Evolutionary conservation across 2,113 vertebrate genomes (phyloP), one percentile per base, ranked within the genome.

Genomic region (Natator depressus): DNA sequence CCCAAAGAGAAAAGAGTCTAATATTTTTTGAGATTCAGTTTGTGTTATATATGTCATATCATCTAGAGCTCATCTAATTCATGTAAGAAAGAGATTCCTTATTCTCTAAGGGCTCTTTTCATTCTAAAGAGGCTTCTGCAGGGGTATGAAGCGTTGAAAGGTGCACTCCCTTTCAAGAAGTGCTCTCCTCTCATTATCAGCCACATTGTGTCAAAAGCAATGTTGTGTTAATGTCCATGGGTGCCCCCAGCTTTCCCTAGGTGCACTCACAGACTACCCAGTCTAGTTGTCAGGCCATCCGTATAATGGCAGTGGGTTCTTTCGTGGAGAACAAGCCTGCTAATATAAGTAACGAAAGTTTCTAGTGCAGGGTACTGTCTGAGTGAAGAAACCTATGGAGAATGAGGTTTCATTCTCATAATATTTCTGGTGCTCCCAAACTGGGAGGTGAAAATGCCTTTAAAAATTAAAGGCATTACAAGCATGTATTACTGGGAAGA

Each of bases 141-240:
- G 65, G 31, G 25, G 50, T 90, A 0, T 46, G 80, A 51, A 0
- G 0, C 25, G 10, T 46, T n/a, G 22, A 27, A 79, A 87, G 84
- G 81, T 51, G 55, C 50, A 6, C 59, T 72, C 57, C 57, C 57
- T 59, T 59, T 59, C 27, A 29, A 29, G 25, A 59, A 4, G 10
- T 59, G 10, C 57, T 59, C 27, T 59, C 27, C 25, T 59, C 25
- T 59, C 57, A 59, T 59, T 59, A 59, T 59, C 27, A 59, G 57
- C 57, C 27, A 29, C 57, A 29, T 5, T 29, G 57, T 29, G 27
- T 59, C 57, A 59, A 59, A 59, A 59, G 22, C 22, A 59, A 29
- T 10, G 10, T 59, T 59, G 25, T 57, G 27, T 59, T 27, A 27
- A 27, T 27, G 55, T 4, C 4, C 55, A 57, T 27, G 55, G 10